phyloP scores from a whole-genome alignment of 2,888 invertebrate species.

The Dryocosmus kuriphilus region DNA sequence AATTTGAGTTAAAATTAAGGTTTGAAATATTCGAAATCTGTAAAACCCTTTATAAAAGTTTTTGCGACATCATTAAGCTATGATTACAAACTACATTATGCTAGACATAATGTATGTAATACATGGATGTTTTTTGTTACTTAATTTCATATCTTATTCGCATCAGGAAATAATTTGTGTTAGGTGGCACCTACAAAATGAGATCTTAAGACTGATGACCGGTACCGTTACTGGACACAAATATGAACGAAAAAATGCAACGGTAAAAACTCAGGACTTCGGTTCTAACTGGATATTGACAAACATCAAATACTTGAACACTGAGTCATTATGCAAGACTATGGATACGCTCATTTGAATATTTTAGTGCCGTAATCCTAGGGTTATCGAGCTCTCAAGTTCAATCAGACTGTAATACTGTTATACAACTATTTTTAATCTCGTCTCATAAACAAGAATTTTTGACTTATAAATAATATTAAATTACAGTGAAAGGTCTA shows the following conservation, averaged over 20 bases:
- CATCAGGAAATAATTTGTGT: background rate
- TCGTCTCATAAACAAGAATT: background rate
- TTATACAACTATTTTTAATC: background rate
- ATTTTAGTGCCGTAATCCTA: background rate
- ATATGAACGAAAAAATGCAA: slow-evolving; percentile 67
- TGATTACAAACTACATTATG: background rate
- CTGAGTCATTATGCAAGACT: slow-evolving; percentile 18
- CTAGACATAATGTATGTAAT: background rate
- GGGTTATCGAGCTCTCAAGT: background rate
- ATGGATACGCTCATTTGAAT: slow-evolving; percentile 6
- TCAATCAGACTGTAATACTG: background rate
- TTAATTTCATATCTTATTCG: background rate
- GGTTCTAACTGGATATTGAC: slow-evolving; percentile 34
- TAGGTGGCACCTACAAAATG: slow-evolving; percentile 55
- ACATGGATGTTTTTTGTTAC: background rate
- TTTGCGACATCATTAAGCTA: background rate
- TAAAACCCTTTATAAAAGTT: background rate
- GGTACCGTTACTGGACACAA: slow-evolving; percentile 65
- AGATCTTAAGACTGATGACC: slow-evolving; percentile 54
- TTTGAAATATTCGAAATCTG: background rate
- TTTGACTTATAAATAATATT: background rate
- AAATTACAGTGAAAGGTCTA: too few relatives aligned
- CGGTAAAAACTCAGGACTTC: slow-evolving; percentile 61
- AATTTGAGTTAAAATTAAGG: too few relatives aligned
- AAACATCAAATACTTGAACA: slow-evolving; percentile 23